Base-by-base conservation (phyloP, 1,140 invertebrate genomes). In the Drosophila takahashii region DNA sequence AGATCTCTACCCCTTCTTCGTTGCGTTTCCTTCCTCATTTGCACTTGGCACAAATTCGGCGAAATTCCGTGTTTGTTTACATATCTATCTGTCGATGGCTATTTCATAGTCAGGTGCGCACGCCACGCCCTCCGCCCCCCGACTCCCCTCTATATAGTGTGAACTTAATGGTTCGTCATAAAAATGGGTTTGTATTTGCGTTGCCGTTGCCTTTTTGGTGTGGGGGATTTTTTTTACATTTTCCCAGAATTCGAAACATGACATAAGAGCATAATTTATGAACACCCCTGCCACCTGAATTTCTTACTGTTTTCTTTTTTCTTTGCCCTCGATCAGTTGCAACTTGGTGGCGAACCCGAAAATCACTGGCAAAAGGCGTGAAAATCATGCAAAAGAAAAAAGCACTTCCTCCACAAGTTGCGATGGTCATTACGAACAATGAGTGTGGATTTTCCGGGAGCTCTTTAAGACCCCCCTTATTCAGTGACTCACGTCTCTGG, bases 61-160 rank as follows among this genome's bases (percentile, higher is more conserved):
- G 47, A 77, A 87, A 76, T 76, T 75, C 62, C 54, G 52, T 77
- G 76, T 85, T 78, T 85, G 81, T 85, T 86, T 85, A 87, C 64
- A 27, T 60, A 59, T 72, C 44, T 75, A 69, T 77, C 66, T 59
- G 75, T 76, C 48, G 72, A 70, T 61, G 69, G 54, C 53, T 70
- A 59, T 87, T 86, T 78, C 52, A 71, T 87, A 87, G 81, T 87
- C 81, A 86, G 81, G 83, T 86, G 81, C 79, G 79, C 83, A 83
- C 50, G 60, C 73, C 67, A 52, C 66, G 56, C 22, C 52, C 50
- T 42, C 41, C 27, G n/a, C 26, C 3, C 57, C 50, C 36, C 39
- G 45, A 27, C 27, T 45, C 52, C 32, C 50, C 29, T 18, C 29
- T 15, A 16, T 44, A 37, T 71, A 65, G 77, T 77, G 81, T 80